phyloP scores from a whole-genome alignment of 2,113 vertebrate species.

The Nothocercus julius region DNA sequence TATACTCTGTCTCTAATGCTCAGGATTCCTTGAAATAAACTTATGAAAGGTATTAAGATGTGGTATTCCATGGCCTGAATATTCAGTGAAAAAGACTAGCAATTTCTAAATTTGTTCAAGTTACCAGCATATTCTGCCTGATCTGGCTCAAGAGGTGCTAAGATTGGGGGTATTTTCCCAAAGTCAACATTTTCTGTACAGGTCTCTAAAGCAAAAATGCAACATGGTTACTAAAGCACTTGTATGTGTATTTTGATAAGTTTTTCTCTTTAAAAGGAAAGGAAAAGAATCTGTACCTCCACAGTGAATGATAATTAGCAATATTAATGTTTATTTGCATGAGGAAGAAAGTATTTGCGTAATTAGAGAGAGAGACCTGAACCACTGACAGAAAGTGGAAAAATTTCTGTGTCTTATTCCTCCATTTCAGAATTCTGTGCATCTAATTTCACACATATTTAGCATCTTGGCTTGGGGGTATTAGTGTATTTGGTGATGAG shows the following conservation, averaged over 20 bases:
- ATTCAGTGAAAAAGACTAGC: background rate
- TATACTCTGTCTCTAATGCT: background rate
- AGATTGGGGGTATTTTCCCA: background rate
- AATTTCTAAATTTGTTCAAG: background rate
- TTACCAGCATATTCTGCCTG: background rate
- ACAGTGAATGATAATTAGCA: background rate
- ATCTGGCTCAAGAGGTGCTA: background rate
- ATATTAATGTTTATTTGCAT: background rate
- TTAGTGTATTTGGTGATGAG: constrained; percentile 65
- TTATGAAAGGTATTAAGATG: background rate
- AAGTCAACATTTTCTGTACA: background rate
- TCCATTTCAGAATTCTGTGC: constrained; percentile 9
- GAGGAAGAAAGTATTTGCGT: rapidly evolving
- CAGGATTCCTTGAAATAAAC: background rate
- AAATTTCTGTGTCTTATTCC: background rate
- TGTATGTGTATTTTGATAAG: background rate
- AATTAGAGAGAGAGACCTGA: background rate
- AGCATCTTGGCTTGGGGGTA: constrained; percentile 59
- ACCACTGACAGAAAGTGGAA: background rate
- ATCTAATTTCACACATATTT: constrained; percentile 58
- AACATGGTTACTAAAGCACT: background rate
- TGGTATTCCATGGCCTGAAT: background rate
- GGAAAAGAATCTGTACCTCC: background rate
- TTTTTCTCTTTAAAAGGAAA: background rate
- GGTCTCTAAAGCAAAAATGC: background rate